These are phyloP conservation scores for Trachops cirrhosus DNA, from an alignment of 2,797 vertebrate genomes.

Conservation along the genomic window DNA sequence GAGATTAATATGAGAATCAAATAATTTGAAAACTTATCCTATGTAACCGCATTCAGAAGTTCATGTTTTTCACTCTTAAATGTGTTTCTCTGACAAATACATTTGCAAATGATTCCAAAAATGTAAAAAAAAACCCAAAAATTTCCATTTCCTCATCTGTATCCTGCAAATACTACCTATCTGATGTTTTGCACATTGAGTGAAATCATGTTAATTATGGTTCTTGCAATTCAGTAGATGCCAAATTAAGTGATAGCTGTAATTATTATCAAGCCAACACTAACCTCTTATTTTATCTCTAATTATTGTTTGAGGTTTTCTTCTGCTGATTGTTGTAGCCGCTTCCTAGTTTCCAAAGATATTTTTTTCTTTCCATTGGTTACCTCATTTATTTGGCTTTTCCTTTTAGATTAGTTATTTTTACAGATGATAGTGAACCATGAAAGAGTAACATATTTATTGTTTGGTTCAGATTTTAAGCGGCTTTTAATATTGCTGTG, in stretches of 20 bases:
- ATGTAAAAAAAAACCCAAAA: too few species aligned
- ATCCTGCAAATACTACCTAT: not conserved
- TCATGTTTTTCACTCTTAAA: not conserved
- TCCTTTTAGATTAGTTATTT: not conserved
- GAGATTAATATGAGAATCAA: not conserved
- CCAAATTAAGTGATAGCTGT: not conserved
- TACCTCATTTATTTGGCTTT: slow-evolving; percentile 23
- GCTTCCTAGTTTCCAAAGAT: not conserved
- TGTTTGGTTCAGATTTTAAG: slow-evolving; percentile 31
- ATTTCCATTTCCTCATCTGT: not conserved
- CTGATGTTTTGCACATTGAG: not conserved
- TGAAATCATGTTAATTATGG: slow-evolving; percentile 28
- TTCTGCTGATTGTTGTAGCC: not conserved
- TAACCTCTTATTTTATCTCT: slow-evolving; percentile 16
- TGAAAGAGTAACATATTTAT: slow-evolving; percentile 29
- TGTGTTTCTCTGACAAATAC: slow-evolving; percentile 26
- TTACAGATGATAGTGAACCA: not conserved
- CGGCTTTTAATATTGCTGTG: not conserved
- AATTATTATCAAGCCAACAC: not conserved
- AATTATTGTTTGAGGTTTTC: not conserved
- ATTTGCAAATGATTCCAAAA: not conserved
- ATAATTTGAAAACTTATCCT: not conserved
- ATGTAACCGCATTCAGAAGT: not conserved
- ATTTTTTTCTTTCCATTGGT: not conserved
- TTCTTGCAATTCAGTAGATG: not conserved